Conservation (phyloP, 2,888 invertebrate species). For the Idaea straminata region DNA sequence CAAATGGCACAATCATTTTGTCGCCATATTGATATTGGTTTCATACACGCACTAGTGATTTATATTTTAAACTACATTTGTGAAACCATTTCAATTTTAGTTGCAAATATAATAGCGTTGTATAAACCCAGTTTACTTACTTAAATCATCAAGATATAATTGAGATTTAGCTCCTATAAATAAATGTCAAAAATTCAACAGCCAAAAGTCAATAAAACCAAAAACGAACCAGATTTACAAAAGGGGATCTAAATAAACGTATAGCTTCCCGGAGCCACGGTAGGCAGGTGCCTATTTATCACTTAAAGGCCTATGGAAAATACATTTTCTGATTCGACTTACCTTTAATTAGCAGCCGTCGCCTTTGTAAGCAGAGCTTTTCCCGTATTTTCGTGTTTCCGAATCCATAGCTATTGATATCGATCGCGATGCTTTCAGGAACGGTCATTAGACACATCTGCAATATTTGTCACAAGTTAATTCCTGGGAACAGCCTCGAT, state of each 20-base stretch:
- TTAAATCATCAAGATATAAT: too few species aligned
- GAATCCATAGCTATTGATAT: constrained; percentile 53
- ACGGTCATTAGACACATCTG: constrained; percentile 39
- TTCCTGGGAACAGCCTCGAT: constrained; percentile 21
- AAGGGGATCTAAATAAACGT: neutral
- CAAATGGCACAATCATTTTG: neutral
- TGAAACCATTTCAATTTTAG: too few species aligned
- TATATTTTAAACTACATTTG: neutral
- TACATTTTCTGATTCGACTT: constrained; percentile 15
- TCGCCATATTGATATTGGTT: neutral
- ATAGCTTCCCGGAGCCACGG: neutral
- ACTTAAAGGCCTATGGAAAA: constrained; percentile 10
- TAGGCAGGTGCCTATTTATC: constrained; percentile 5
- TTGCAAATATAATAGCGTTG: too few species aligned
- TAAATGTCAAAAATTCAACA: too few species aligned
- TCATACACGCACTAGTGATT: neutral
- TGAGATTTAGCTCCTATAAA: too few species aligned
- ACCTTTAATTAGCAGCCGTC: constrained; percentile 47
- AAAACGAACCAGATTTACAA: neutral
- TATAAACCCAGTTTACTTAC: too few species aligned
- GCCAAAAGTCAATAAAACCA: neutral
- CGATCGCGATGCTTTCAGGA: constrained; percentile 52
- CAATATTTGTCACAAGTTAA: constrained; percentile 44
- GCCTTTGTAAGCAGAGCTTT: constrained; percentile 52
- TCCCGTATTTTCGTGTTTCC: constrained; percentile 42